phyloP scores from a whole-genome alignment of 2,888 invertebrate genomes.

The Liodrosophila aerea region DNA sequence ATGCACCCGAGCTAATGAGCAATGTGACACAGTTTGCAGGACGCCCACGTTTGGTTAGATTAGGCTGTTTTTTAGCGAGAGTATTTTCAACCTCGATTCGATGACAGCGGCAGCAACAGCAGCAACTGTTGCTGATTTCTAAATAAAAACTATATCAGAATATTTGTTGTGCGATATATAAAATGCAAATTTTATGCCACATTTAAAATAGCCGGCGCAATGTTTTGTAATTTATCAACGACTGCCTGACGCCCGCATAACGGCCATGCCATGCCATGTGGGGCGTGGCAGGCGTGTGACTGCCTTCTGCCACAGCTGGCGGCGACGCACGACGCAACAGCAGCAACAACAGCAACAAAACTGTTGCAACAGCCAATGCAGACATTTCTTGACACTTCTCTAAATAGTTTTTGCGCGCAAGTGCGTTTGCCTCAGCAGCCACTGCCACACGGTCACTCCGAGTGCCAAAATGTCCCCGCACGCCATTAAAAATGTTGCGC shows the following conservation, averaged over 20 bases:
- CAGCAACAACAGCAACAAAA: constrained; percentile 25
- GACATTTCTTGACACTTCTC: constrained; percentile 77
- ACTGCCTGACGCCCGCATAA: constrained; percentile 63
- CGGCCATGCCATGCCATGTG: constrained; percentile 18
- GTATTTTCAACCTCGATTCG: constrained; percentile 49
- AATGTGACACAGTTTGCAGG: constrained; percentile 69
- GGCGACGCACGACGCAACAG: constrained; percentile 35
- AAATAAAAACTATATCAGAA: constrained; percentile 28
- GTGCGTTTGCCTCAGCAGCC: constrained; percentile 9
- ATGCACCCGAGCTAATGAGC: constrained; percentile 69
- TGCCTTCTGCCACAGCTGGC: constrained; percentile 48
- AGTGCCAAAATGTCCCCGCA: constrained; percentile 75
- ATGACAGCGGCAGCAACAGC: constrained; percentile 35
- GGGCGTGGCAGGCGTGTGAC: constrained; percentile 67
- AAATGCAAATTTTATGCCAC: constrained; percentile 75
- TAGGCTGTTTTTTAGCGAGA: constrained; percentile 50
- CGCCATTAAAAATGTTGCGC: constrained; percentile 76
- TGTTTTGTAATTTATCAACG: constrained; percentile 77
- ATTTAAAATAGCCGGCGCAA: constrained; percentile 72
- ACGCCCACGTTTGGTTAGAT: constrained; percentile 55
- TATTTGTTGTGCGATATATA: constrained; percentile 53
- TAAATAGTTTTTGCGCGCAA: constrained; percentile 61
- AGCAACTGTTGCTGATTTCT: constrained; percentile 13
- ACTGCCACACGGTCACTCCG: constrained; percentile 67
- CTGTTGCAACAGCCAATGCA: constrained; percentile 67